Evolutionary conservation across 2,113 vertebrate genomes (phyloP), one percentile per base, ranked within the genome.

Genomic region (Xiphorhynchus elegans): DNA sequence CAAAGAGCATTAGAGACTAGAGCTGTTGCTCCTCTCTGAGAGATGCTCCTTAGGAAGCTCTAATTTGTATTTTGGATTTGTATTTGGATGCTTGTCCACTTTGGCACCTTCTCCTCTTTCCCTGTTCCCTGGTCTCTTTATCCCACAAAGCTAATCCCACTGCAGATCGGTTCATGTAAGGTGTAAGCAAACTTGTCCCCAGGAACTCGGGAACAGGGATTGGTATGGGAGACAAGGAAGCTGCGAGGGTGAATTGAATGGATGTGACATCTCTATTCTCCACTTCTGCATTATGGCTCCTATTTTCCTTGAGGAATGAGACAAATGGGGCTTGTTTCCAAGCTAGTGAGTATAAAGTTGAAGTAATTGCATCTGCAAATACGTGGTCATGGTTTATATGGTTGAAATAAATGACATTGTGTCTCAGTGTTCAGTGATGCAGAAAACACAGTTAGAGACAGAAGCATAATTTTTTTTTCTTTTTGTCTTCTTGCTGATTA

Each of bases 291-390:
- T 93, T 96, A 89, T 10, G 73, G 80, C 12, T 96, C 28, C 84
- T 88, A 90, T 95, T 97, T 96, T 96, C 95, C 95, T 95, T 33
- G 76, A 97, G 96, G 93, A 96, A 90, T 82, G 86, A 96, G 77
- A 93, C 73, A 84, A 97, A 96, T 46, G 25, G 79, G 73, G 73
- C 52, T 96, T 90, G 80, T 94, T 96, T 97, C 95, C 86, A 78
- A 94, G 83, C 96, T 96, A 95, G 76, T 92, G 93, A 94, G 79
- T 95, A 86, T 81, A 92, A 95, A 96, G 90, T 86, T 95, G 90
- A 94, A 96, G 88, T 96, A 96, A 97, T 88, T 94, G 95, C 88
- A 96, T 97, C 90, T 0, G 3, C 88, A 96, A 93, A 96, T 93
- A 94, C 1, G 44, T 70, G 88, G 95, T 94, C 92, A 90, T 77